Base-by-base conservation (phyloP, 2,797 vertebrate species). In the Threskiornis aethiopicus region DNA sequence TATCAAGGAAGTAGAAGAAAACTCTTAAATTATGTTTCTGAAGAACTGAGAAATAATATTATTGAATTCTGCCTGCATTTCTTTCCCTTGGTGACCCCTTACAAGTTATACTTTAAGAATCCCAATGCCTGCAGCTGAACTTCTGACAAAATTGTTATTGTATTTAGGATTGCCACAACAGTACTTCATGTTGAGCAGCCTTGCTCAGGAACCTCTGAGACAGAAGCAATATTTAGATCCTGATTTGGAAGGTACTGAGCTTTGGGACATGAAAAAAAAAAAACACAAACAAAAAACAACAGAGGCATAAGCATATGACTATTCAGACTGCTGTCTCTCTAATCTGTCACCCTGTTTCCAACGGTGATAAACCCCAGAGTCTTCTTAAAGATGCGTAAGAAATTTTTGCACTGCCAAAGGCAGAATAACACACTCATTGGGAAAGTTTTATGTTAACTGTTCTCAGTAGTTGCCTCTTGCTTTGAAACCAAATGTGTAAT, bases 361-460 rank as follows among this genome's bases (percentile, higher is more conserved):
- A 0, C 15, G 33, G 2, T 59, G 19, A 5, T 20, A 61, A 76
- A n/a, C 0, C 2, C 7, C 13, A 9, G 8, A 26, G 11, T 20
- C 47, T 66, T 47, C 71, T 55, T 22, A 70, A 57, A 79, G 35
- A 49, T 3, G 9, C 37, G 13, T 6, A 20, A 82, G 51, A 62
- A 37, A 25, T 33, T 26, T 25, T 89, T 46, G 57, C 7, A 6
- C 13, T 57, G 19, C 7, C 13, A 51, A 25, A 76, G 22, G 15
- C 5, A 26, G 41, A 77, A 31, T 33, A 61, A 49, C 9, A 26
- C 10, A 10, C 3, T 61, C 13, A 9, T 12, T 57, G 24, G 13
- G 33, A 58, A 87, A 79, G 6, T n/a, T 55, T 72, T 44, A 16
- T 31, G 6, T 26, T 59, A 72, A 37, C 25, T 37, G 9, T 6